Evolutionary conservation across 2,797 vertebrate species (phyloP).

Genomic region (Lepus townsendii): DNA sequence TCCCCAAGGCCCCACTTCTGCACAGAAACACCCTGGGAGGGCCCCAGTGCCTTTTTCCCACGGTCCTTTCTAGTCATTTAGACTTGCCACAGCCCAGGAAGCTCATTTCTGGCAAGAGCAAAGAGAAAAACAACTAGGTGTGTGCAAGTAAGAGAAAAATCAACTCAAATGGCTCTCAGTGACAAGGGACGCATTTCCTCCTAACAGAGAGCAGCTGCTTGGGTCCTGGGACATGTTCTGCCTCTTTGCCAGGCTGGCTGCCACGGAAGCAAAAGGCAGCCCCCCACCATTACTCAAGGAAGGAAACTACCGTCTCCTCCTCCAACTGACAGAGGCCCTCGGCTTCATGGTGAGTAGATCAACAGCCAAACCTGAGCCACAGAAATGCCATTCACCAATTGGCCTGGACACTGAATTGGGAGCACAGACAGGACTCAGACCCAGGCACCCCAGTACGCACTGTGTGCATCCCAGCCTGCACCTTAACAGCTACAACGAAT

Average conservation of each 20-base stretch:
- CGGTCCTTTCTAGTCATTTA: background rate
- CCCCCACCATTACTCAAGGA: background rate
- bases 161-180: background rate
- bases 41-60: background rate
- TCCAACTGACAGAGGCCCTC: accelerated
- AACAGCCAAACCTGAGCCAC: background rate
- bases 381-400: no score
- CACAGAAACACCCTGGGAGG: background rate
- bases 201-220: background rate
- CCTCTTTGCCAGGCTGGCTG: background rate
- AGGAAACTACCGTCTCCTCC: background rate
- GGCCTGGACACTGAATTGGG: background rate
- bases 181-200: background rate
- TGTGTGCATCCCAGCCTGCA: no score
- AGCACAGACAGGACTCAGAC: no score
- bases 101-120: background rate
- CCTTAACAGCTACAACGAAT: no score
- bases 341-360: background rate
- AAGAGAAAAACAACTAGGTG: background rate
- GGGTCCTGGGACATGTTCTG: background rate
- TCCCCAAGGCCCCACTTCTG: background rate
- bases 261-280: background rate
- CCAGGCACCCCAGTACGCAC: no score
- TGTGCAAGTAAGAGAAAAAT: background rate
- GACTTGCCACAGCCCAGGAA: background rate